Base-by-base conservation (phyloP, 2,113 vertebrate species). In the Rissa tridactyla region DNA sequence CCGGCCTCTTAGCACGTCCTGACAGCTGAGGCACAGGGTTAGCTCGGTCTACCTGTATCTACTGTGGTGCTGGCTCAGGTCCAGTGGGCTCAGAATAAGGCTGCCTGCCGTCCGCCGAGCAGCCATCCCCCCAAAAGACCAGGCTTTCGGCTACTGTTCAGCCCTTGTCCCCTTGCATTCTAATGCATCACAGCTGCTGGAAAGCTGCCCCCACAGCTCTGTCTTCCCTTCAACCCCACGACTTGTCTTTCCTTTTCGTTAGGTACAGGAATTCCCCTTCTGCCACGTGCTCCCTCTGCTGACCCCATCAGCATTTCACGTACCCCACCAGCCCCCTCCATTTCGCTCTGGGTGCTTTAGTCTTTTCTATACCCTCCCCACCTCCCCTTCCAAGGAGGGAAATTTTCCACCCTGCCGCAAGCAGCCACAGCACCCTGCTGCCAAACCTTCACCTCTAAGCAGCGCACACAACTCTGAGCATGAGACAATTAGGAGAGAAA, bases 401-500 rank as follows among this genome's bases (percentile, higher is more conserved):
- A 32, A 30, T 68, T 87, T 90, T 61, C 77, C 66, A 79, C 32
- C 20, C 62, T n/a, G 38, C 36, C 21, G 13, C 9, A 5, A 44
- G n/a, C 18, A 61, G 29, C 68, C 3, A 1, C 69, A 88, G 62
- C 55, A 57, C 30, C 38, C 62, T 54, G 36, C 38, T 78, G 30
- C 60, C 64, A 87, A 36, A 85, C 65, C 62, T 92, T 88, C 32
- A 54, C n/a, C 60, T 92, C 96, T 96, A 84, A 82, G 88, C 87
- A 93, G 82, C 0, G 30, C 78, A 93, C 36, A 93, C 92, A 90
- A 62, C 60, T 95, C 92, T 93, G 95, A 97, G 93, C 91, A 93
- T 94, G 95, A 97, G 91, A 97, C 96, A 94, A 91, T 91, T 64
- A 83, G 90, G 81, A 89, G 79, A 94, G 91, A 80, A 90, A 78